These are phyloP conservation scores for Pseudorhombus dupliciocellatus DNA, from an alignment of 2,113 vertebrate species.

Conservation along the genomic window DNA sequence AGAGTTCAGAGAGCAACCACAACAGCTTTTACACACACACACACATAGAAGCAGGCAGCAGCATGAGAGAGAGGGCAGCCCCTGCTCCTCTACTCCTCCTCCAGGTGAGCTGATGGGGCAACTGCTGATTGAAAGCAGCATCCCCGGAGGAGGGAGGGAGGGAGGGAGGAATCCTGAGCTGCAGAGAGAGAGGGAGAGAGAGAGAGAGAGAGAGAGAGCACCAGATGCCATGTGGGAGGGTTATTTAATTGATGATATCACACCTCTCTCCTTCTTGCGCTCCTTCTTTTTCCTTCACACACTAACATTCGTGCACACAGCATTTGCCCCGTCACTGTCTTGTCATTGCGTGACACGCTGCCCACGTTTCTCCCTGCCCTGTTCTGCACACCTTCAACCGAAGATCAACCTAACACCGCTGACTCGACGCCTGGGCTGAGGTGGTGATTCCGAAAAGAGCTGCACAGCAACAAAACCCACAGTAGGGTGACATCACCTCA, in stretches of 20 bases:
- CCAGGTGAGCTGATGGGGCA: too few relatives aligned
- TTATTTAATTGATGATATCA: conserved; percentile 81
- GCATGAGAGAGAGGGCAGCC: too few relatives aligned
- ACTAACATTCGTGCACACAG: conserved; percentile 23
- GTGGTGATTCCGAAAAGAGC: not conserved
- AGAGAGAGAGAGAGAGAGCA: conserved; percentile 50
- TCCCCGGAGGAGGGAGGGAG: too few relatives aligned
- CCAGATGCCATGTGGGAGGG: conserved; percentile 78
- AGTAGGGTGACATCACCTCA: not conserved
- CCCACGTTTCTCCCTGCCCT: conserved; percentile 27
- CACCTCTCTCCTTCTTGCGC: conserved; percentile 67
- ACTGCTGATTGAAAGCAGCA: too few relatives aligned
- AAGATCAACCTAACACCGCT: not conserved
- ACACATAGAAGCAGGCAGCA: not conserved
- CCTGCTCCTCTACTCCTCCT: too few relatives aligned
- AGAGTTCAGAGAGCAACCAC: too few relatives aligned
- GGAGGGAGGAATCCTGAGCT: too few relatives aligned
- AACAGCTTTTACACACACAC: not conserved
- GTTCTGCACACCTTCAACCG: conserved; percentile 33
- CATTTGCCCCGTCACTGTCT: conserved; percentile 71
- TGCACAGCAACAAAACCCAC: not conserved
- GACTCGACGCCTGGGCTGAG: not conserved
- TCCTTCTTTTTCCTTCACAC: conserved; percentile 49
- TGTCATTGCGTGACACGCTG: conserved; percentile 55
- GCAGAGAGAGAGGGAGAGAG: conserved; percentile 1